These are phyloP conservation scores for Ectemnius lituratus DNA, from an alignment of 2,888 invertebrate species.

Conservation along the genomic window DNA sequence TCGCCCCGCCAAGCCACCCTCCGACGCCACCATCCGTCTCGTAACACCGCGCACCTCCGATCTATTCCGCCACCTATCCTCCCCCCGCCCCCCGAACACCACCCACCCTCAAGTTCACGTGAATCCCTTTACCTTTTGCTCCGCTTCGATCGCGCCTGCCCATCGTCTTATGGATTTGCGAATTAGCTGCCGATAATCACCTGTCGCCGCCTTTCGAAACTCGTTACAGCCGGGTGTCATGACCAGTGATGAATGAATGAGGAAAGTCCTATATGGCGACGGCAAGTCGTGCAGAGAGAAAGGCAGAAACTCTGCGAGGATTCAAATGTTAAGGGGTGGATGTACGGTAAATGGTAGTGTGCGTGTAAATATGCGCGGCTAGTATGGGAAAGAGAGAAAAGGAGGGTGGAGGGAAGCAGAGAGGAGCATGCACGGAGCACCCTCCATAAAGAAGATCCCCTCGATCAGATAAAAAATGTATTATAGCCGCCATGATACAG, in stretches of 20 bases:
- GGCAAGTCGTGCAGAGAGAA: slow-evolving; percentile 2
- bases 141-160: slow-evolving; percentile 2
- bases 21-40: slow-evolving; percentile 40
- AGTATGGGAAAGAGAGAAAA: too few species aligned
- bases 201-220: slow-evolving; percentile 16
- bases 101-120: slow-evolving; percentile 12
- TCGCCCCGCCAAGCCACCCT: slow-evolving; percentile 18
- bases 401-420: slow-evolving; percentile 25
- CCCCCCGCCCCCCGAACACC: slow-evolving; percentile 26
- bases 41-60: not conserved
- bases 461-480: slow-evolving; percentile 78
- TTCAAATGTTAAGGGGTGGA: not conserved
- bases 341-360: slow-evolving; percentile 33
- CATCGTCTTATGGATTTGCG: too few species aligned
- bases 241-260: too few species aligned
- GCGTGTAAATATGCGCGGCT: slow-evolving; percentile 17
- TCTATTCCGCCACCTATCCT: slow-evolving; percentile 1
- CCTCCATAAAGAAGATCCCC: slow-evolving; percentile 77
- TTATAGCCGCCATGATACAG: slow-evolving; percentile 78
- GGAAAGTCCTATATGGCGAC: too few species aligned
- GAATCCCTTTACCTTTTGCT: slow-evolving; percentile 25
- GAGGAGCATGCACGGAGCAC: slow-evolving; percentile 64
- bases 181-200: slow-evolving; percentile 8
- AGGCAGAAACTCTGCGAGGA: slow-evolving; percentile 20
- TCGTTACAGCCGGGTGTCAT: too few species aligned